These are phyloP conservation scores for Drosophila quinaria DNA, from an alignment of 2,888 invertebrate genomes.

Conservation along the genomic window DNA sequence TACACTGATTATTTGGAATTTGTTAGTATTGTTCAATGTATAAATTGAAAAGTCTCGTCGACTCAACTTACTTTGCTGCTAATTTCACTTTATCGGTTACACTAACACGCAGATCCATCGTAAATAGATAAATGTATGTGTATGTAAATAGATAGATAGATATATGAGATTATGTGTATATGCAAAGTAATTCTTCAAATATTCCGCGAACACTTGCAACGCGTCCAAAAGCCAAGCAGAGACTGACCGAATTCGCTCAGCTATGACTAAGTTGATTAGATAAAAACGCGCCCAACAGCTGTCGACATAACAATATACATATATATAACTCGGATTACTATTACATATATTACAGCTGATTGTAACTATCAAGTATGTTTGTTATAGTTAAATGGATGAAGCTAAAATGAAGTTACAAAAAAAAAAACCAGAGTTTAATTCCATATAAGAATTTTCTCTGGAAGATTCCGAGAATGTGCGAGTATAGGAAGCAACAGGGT, in stretches of 20 bases:
- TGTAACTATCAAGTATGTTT: background rate
- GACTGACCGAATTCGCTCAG: slow-evolving; percentile 48
- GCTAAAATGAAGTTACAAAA: background rate
- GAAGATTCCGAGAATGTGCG: background rate
- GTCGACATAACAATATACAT: slow-evolving; percentile 25
- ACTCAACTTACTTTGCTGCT: slow-evolving; percentile 55
- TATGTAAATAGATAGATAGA: slow-evolving; percentile 4
- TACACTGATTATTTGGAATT: slow-evolving; percentile 7
- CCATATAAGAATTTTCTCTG: background rate
- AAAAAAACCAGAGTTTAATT: background rate
- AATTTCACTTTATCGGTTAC: slow-evolving; percentile 44
- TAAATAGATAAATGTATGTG: slow-evolving; percentile 1
- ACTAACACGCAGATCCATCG: slow-evolving; percentile 49
- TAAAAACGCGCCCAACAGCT: slow-evolving; percentile 56
- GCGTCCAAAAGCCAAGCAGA: slow-evolving; percentile 56
- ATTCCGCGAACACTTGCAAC: slow-evolving; percentile 56
- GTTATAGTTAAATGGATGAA: background rate
- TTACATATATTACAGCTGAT: slow-evolving; percentile 22
- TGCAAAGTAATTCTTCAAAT: slow-evolving; percentile 18
- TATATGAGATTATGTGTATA: slow-evolving; percentile 6
- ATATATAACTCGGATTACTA: slow-evolving; percentile 12
- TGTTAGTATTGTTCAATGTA: background rate
- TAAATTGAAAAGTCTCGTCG: background rate
- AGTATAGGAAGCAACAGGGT: slow-evolving; percentile 24
- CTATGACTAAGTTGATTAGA: slow-evolving; percentile 47